Percentiles rank a stretch among this genome's conserved stretches.
These are phyloP conservation scores for Conchocele bisecta DNA, from an alignment of 2,888 invertebrate species.

Conservation along the genomic window DNA sequence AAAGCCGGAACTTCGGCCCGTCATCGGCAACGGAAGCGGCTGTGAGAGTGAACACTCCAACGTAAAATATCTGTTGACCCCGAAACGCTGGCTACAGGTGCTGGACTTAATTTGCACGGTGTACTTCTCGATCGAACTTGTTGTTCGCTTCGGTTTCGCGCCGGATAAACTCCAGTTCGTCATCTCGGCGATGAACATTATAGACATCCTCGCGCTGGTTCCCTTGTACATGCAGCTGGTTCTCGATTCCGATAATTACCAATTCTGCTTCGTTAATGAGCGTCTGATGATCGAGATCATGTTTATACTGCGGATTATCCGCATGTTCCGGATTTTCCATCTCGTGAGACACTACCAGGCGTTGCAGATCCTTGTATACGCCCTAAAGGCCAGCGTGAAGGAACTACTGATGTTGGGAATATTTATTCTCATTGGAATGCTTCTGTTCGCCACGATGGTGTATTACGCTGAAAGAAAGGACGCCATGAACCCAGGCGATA, in stretches of 20 bases:
- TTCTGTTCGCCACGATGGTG: conserved; percentile 79
- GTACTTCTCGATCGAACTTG: no score
- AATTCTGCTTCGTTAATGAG: conserved; percentile 73
- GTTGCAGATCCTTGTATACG: conserved; percentile 82
- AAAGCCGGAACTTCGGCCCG: conserved; percentile 23
- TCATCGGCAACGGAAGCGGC: conserved; percentile 44
- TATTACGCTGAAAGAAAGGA: conserved; percentile 80
- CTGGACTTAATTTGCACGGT: no score
- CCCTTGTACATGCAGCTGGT: conserved; percentile 78
- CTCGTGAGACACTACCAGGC: conserved; percentile 83
- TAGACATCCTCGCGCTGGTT: no score
- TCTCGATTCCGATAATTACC: conserved; percentile 67
- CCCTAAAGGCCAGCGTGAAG: conserved; percentile 82
- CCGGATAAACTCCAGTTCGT: no score
- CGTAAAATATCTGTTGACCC: no score
- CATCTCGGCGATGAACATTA: no score
- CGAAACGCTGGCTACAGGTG: no score
- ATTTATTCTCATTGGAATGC: conserved; percentile 80
- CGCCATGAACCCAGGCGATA: conserved; percentile 52
- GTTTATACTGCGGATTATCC: conserved; percentile 83
- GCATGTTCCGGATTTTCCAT: conserved; percentile 83
- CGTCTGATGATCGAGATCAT: conserved; percentile 77
- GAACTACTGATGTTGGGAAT: conserved; percentile 79
- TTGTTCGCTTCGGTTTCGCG: no score
- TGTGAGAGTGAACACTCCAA: conserved; percentile 42